Evolutionary conservation across 2,888 invertebrate genomes (phyloP).

Genomic region (Bellardia pandia): DNA sequence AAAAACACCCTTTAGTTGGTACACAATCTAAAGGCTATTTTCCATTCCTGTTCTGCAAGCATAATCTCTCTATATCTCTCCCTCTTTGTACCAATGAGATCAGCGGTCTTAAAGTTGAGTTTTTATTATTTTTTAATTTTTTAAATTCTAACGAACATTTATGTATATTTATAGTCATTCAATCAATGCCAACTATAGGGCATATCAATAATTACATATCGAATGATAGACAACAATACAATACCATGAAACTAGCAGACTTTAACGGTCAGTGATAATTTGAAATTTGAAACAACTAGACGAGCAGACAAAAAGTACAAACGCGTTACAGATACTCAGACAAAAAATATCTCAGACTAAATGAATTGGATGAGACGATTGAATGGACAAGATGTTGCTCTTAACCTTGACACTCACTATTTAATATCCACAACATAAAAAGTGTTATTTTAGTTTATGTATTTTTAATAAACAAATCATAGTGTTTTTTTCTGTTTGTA

Average conservation of each 20-base stretch:
- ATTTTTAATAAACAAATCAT: slow-evolving; percentile 35
- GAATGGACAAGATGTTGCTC: slow-evolving; percentile 61
- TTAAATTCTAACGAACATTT: neutral
- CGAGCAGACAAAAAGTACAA: slow-evolving; percentile 43
- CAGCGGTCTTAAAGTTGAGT: too few relatives aligned
- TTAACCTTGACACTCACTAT: slow-evolving; percentile 83
- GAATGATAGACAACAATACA: slow-evolving; percentile 41
- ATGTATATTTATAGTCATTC: neutral
- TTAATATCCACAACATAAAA: slow-evolving; percentile 62
- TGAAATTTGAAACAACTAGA: slow-evolving; percentile 63
- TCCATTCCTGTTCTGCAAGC: too few relatives aligned
- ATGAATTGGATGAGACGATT: slow-evolving; percentile 41
- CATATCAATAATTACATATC: neutral
- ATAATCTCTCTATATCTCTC: too few relatives aligned
- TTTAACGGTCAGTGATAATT: slow-evolving; percentile 62
- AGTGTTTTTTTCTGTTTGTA: neutral
- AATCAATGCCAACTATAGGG: slow-evolving; percentile 33
- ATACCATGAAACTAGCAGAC: slow-evolving; percentile 40
- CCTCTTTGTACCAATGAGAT: too few relatives aligned
- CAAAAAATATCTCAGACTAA: slow-evolving; percentile 19
- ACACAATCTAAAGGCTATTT: too few relatives aligned
- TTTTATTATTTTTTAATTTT: too few relatives aligned
- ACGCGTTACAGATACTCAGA: slow-evolving; percentile 23
- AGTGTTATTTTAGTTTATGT: slow-evolving; percentile 46
- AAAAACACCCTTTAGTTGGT: too few relatives aligned